phyloP scores from a whole-genome alignment of 2,888 invertebrate species.

The Tuberolachnus salignus region DNA sequence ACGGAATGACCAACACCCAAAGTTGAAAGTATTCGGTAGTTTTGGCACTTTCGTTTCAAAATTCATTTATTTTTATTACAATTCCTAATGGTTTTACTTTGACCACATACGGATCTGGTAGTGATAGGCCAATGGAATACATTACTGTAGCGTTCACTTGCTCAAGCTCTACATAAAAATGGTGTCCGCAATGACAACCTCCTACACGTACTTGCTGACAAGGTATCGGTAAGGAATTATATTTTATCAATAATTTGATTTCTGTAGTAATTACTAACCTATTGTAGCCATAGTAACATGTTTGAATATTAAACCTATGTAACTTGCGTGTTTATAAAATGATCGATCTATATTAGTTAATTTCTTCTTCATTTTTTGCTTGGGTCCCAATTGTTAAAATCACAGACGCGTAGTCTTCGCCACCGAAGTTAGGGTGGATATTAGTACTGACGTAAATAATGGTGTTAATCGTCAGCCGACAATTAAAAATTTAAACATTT shows the following conservation, averaged over 20 bases:
- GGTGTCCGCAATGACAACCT: constrained; percentile 89
- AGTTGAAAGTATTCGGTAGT: constrained; percentile 97
- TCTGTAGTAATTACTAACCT: too few species aligned
- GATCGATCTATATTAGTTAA: neutral
- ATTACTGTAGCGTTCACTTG: constrained; percentile 87
- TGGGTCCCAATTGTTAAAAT: constrained; percentile 95
- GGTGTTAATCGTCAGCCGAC: constrained; percentile 96
- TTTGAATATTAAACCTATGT: too few species aligned
- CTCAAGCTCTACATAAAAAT: constrained; percentile 85
- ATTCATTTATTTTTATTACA: constrained; percentile 70
- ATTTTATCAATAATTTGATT: neutral
- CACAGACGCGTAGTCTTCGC: constrained; percentile 85
- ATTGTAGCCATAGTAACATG: too few species aligned
- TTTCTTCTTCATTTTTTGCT: constrained; percentile 57
- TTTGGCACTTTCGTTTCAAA: constrained; percentile 95
- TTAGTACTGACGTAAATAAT: constrained; percentile 98
- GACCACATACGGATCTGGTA: constrained; percentile 79
- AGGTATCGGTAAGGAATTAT: constrained; percentile 77
- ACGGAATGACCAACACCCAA: constrained; percentile 91
- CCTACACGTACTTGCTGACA: constrained; percentile 95
- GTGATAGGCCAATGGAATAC: constrained; percentile 86
- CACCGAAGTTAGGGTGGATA: constrained; percentile 92
- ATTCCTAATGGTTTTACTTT: constrained; percentile 59
- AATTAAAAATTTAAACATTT: constrained; percentile 92
- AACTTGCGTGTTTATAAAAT: neutral